Conservation (phyloP, 2,888 invertebrate species). For the Ormyrus nitidulus region DNA sequence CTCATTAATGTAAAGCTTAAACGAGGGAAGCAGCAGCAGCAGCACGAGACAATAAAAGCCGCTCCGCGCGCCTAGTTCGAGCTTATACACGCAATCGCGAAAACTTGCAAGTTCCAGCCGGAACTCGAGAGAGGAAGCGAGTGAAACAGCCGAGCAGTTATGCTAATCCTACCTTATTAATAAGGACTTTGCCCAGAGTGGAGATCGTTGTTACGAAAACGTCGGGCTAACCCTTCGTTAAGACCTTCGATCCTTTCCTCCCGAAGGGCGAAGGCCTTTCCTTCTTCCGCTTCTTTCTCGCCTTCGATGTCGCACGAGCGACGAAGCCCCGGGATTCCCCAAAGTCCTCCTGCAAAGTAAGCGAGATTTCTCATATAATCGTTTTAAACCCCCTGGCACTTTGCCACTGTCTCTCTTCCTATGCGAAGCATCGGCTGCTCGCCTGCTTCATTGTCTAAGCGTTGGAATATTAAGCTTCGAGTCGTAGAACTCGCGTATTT, state of each 20-base stretch:
- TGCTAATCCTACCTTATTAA: conserved; percentile 70
- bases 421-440: conserved; percentile 31
- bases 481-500: conserved; percentile 7
- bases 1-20: conserved; percentile 48
- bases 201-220: conserved; percentile 65
- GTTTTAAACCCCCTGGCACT: conserved; percentile 66
- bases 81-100: neutral
- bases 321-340: conserved; percentile 21
- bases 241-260: conserved; percentile 60
- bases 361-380: conserved; percentile 70
- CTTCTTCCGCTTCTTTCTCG: conserved; percentile 34
- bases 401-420: conserved; percentile 33
- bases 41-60: conserved; percentile 35
- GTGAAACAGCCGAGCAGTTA: conserved; percentile 63
- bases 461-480: conserved; percentile 37
- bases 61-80: conserved; percentile 23
- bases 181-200: conserved; percentile 68
- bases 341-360: conserved; percentile 60
- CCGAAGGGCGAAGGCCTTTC: neutral
- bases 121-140: neutral
- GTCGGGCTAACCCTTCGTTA: conserved; percentile 66
- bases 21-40: neutral
- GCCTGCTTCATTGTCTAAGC: conserved; percentile 38
- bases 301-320: conserved; percentile 40
- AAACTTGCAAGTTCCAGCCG: neutral